Base-by-base conservation (phyloP, 2,888 invertebrate genomes). In the Calliopum simillimum region DNA sequence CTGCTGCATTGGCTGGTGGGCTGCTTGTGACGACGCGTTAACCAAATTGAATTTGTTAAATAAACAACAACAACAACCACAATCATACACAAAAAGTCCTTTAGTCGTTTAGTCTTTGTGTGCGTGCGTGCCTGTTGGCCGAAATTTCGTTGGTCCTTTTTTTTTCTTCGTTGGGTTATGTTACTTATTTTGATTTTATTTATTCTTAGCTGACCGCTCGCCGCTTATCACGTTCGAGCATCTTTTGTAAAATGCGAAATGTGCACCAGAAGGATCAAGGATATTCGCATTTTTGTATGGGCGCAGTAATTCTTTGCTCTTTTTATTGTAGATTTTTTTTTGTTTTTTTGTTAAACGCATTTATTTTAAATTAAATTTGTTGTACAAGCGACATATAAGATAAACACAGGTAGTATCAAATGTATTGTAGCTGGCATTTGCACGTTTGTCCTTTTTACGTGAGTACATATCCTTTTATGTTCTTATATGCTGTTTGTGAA, bases 191-290 rank as follows among this genome's bases (percentile, higher is more conserved):
- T 51, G 11, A 21, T 8, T 51, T 51, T 33, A 3, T 51, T 19
- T 51, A 14, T 21, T 19, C 4, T 53, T 21, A 53, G 21, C 23
- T 53, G 21, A 23, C 53, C 23, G 12, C n/a, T n/a, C n/a, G n/a
- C n/a, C n/a, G n/a, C 53, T 53, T 53, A 53, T 53, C 53, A 53
- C 53, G 53, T 53, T 53, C 53, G 23, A 53, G 23, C 53, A 53
- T 53, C 53, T 53, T 53, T 53, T 53, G 53, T 14, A 53, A n/a
- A 53, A 23, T 53, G 53, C 53, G 53, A 23, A 53, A 12, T 21
- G 53, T 53, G 53, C 53, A 53, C 23, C 23, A 53, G n/a, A n/a
- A 23, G 23, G 23, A 53, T 53, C 21, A 53, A 21, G 23, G 21
- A 23, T 53, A 21, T 23, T 14, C 21, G 21, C 23, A 53, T 53